Base-by-base conservation (phyloP, 2,113 vertebrate species). In the Rattus rattus region DNA sequence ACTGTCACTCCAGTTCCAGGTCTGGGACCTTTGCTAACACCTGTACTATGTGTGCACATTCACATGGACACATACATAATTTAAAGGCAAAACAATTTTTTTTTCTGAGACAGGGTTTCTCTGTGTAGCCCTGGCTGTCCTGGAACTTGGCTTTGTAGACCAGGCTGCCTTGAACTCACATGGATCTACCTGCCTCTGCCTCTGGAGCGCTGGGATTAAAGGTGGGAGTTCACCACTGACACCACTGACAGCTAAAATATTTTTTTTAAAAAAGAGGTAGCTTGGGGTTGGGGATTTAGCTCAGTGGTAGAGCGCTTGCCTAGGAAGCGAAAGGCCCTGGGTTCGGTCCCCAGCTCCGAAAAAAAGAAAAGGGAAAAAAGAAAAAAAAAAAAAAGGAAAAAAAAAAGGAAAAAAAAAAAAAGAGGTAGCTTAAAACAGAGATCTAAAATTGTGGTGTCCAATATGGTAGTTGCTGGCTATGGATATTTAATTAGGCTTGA, bases 401-500 rank as follows among this genome's bases (percentile, higher is more conserved):
- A n/a, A n/a, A n/a, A n/a, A n/a, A 10, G 10, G 10, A 24, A 0
- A 63, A 63, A 69, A 72, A 65, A 65, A 61, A 63, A 59, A 59
- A 30, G 77, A 47, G 26, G 61, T 8, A 69, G 22, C 52, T 56
- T 72, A 56, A 2, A 49, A 77, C 26, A 54, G 86, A 79, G 49
- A 43, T 81, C 54, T 63, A 17, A 85, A 91, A 67, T 56, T 28
- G 20, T 52, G 14, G 22, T 61, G 22, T 77, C 36, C 52, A 76
- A 90, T 61, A 49, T 52, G 17, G 88, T 22, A 72, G 93, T 47
- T 13, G 80, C 24, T 91, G 91, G 77, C 54, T 13, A 12, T 13
- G 33, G 30, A 47, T 97, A 59, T 81, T 96, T 88, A 86, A 91
- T 16, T 54, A 70, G 47, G 47, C 19, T 47, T 87, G 7, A 63